Base-by-base conservation (phyloP, 2,888 invertebrate genomes). In the Plutella xylostella region DNA sequence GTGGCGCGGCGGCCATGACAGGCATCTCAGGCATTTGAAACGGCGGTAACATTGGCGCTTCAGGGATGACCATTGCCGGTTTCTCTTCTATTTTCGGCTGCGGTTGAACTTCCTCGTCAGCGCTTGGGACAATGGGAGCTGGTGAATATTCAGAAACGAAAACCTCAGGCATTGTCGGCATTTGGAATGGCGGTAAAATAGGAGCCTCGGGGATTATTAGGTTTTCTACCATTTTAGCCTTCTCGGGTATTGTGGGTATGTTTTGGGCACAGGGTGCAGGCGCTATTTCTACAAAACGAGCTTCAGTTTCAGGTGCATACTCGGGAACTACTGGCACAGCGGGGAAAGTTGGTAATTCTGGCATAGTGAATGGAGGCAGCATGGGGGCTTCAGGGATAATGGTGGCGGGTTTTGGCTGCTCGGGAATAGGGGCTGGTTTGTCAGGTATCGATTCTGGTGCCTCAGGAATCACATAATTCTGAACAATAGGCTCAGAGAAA, bases 1-100 rank as follows among this genome's bases (percentile, higher is more conserved):
- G n/a, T n/a, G 55, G 51, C 9, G 53, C 46, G 2, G 49, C 46
- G 31, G 45, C 7, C 11, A 28, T 28, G 4, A 30, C 21, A 50
- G 43, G 45, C 4, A 45, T 25, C 14, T 48, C 37, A 9, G 48
- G 42, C n/a, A 45, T 11, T 14, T 22, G 14, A 3, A 43, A 25
- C 9, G 34, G 31, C 14, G 48, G 45, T 22, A 42, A n/a, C 11
- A 17, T 30, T 4, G 48, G 46, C 17, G 44, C 46, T 30, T 48
- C 46, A 31, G 45, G 50, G 9, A 50, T 45, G 28, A 34, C 34
- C 5, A 11, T 12, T 21, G 35, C 28, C 22, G 22, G 9, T 22
- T n/a, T n/a, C n/a, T n/a, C n/a, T n/a, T n/a, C n/a, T n/a, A n/a
- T n/a, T n/a, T n/a, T n/a, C n/a, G n/a, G n/a, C n/a, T n/a, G n/a